Conservation (phyloP, 1,140 invertebrate species). For the Prorops nasuta region DNA sequence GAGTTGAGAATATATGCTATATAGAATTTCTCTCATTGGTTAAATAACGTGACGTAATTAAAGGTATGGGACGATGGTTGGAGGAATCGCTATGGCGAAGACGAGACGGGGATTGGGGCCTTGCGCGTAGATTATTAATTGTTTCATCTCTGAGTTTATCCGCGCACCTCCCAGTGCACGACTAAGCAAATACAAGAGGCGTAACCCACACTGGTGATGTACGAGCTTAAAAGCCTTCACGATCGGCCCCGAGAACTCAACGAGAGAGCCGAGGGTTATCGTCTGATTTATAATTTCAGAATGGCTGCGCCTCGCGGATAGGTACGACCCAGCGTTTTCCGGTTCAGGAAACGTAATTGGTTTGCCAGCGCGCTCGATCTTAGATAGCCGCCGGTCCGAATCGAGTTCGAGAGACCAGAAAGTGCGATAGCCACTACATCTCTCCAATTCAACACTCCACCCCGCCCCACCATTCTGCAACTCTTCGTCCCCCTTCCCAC, state of each 20-base stretch:
- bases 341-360: conserved; percentile 55
- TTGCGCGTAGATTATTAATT: conserved; percentile 50
- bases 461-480: conserved; percentile 3
- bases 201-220: conserved; percentile 50
- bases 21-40: too few species aligned
- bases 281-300: conserved; percentile 52
- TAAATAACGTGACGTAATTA: too few species aligned
- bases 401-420: conserved; percentile 13
- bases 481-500: conserved; percentile 6
- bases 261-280: conserved; percentile 30
- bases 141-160: conserved; percentile 52
- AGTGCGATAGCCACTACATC: too few species aligned
- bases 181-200: conserved; percentile 56
- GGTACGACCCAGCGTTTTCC: conserved; percentile 44
- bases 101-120: conserved; percentile 23
- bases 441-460: too few species aligned
- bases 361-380: conserved; percentile 38
- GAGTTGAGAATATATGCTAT: too few species aligned
- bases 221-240: conserved; percentile 54
- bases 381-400: conserved; percentile 38
- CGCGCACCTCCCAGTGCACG: conserved; percentile 46
- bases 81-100: too few species aligned
- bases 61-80: too few species aligned
- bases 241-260: conserved; percentile 24
- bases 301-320: conserved; percentile 18